These are phyloP conservation scores for Sebastes minor DNA, from an alignment of 2,797 vertebrate species.

Conservation along the genomic window DNA sequence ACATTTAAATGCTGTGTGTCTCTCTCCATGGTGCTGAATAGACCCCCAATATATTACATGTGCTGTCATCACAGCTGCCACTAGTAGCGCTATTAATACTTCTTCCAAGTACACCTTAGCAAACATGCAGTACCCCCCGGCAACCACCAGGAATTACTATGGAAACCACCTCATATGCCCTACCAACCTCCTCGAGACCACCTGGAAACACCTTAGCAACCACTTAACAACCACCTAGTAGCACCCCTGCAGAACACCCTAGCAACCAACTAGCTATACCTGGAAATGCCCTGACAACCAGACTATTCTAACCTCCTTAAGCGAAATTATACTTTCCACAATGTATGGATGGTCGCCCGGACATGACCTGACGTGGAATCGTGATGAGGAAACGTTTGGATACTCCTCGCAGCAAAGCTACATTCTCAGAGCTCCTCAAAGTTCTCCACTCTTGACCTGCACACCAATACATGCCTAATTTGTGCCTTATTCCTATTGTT, in stretches of 20 bases:
- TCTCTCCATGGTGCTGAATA: conserved; percentile 23
- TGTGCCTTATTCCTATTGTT: not conserved
- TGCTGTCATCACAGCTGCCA: not conserved
- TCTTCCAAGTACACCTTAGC: not conserved
- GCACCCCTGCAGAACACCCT: not conserved
- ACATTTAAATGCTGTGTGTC: not conserved
- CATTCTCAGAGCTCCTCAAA: too few relatives aligned
- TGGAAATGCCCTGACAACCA: not conserved
- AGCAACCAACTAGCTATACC: not conserved
- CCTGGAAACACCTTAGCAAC: not conserved
- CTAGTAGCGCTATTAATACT: not conserved
- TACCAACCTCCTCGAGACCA: not conserved
- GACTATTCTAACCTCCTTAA: not conserved
- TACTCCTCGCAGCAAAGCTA: too few relatives aligned
- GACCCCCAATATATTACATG: not conserved
- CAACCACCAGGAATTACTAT: not conserved
- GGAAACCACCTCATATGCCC: not conserved
- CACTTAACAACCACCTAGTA: not conserved
- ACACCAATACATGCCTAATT: not conserved
- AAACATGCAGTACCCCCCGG: not conserved
- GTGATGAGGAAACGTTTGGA: too few relatives aligned
- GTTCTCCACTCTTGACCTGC: not conserved
- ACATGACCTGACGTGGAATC: too few relatives aligned
- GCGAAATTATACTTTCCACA: too few relatives aligned
- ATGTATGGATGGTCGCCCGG: too few relatives aligned